Percentiles rank a stretch among this genome's conserved stretches.
These are phyloP conservation scores for Andrena haemorrhoa DNA, from an alignment of 2,888 invertebrate species.

Conservation along the genomic window DNA sequence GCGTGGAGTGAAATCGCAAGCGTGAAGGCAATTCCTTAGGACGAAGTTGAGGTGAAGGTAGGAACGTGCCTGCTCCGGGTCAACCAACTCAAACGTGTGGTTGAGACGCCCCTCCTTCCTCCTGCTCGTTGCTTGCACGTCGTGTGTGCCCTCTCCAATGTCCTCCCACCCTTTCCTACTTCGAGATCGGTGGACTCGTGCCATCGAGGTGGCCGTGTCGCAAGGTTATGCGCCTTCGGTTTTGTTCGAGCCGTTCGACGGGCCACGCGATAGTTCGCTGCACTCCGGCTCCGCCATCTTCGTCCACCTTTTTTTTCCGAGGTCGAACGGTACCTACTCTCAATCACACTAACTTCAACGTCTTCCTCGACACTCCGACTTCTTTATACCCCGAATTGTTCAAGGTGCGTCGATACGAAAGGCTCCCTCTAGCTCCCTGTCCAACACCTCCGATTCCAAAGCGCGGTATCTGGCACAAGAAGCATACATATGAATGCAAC, in stretches of 20 bases:
- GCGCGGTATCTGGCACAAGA: too few relatives aligned
- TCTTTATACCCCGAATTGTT: too few relatives aligned
- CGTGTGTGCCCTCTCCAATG: constrained; percentile 72
- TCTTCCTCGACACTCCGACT: neutral
- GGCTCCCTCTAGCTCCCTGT: too few relatives aligned
- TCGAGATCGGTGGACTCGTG: constrained; percentile 73
- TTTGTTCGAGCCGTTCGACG: constrained; percentile 37
- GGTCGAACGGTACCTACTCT: neutral
- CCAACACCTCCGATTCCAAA: neutral
- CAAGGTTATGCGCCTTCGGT: constrained; percentile 59
- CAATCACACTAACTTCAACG: neutral
- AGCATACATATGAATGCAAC: neutral
- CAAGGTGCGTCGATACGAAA: too few relatives aligned
- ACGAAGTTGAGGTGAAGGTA: constrained; percentile 79
- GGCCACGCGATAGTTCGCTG: constrained; percentile 26
- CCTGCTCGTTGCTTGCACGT: constrained; percentile 74
- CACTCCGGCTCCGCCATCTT: neutral
- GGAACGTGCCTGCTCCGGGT: constrained; percentile 81
- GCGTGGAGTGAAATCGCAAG: constrained; percentile 80
- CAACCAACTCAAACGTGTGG: constrained; percentile 83
- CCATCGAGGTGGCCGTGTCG: constrained; percentile 75
- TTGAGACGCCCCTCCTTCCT: constrained; percentile 76
- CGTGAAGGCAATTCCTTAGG: constrained; percentile 81
- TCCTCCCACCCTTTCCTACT: constrained; percentile 61
- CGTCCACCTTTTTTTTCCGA: neutral